Evolutionary conservation across 2,888 invertebrate genomes (phyloP), one percentile per base, ranked within the genome.

Genomic region (Rhagophthalmus giganteus): DNA sequence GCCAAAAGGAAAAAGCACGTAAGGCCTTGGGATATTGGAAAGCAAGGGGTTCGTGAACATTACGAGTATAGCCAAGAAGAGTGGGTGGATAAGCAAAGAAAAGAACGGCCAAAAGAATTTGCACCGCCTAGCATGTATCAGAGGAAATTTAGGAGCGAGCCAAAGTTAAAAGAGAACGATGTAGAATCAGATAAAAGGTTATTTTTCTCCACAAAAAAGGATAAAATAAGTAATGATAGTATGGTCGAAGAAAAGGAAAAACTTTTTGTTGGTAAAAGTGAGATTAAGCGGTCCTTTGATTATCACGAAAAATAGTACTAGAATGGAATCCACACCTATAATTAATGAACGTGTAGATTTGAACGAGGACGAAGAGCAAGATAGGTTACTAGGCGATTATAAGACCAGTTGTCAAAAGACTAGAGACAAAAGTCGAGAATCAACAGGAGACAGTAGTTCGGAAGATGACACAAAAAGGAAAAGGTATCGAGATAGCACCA

Each of bases 11-110:
- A 79, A 47, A 75, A 74, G 3, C 81, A 82, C 55, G 73, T 87
- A 7, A 75, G 87, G 25, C 86, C 87, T 30, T 88, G 88, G 88
- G 88, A 88, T 69, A 71, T 84, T 13, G 87, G 87, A 1, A 88
- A 88, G 70, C 81, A 82, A 20, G 84, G 82, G 1, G 73, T 82
- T 6, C 67, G 78, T 42, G 77, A 81, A 62, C 69, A 68, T 57
- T 67, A 69, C 15, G 82, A 83, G 67, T 83, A 87, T 79, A 79
- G 83, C 0, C 89, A 90, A 76, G 85, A 87, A 67, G 87, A 88
- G 72, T 90, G 88, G 82, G 80, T 88, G 4, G 81, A 86, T 55
- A 85, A 87, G 64, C 84, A 89, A 69, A 79, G 94, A 57, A 76
- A 76, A 40, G 86, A 88, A 66, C 79, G 94, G 57, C 76, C 78